Conservation (phyloP, 2,888 invertebrate genomes). For the Lasioglossum pauxillum region DNA sequence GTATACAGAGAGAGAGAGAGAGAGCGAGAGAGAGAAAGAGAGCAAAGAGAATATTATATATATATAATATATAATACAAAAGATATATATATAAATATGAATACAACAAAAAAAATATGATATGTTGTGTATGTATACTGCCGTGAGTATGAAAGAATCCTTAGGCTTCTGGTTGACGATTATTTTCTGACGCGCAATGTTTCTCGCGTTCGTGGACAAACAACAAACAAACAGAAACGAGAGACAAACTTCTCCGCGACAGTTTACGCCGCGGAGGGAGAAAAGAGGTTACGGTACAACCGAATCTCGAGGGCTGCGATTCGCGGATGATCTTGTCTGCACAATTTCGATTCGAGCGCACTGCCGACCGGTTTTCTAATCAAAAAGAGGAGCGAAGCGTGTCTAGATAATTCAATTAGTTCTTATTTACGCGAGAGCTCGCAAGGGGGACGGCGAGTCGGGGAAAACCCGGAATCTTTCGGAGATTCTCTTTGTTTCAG, state of each 20-base stretch:
- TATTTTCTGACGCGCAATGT: constrained; percentile 20
- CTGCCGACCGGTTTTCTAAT: constrained; percentile 51
- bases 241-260: background rate
- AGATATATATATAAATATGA: constrained; percentile 57
- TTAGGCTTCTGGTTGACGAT: constrained; percentile 64
- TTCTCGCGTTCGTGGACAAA: constrained; percentile 7
- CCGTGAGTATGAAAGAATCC: constrained; percentile 56
- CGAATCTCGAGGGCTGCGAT: background rate
- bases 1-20: constrained; percentile 62
- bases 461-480: background rate
- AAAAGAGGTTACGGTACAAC: background rate
- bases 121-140: constrained; percentile 68
- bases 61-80: constrained; percentile 56
- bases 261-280: background rate
- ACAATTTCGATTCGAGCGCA: constrained; percentile 32
- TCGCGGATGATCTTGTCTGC: constrained; percentile 3
- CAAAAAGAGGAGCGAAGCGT: constrained; percentile 27
- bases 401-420: background rate
- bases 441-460: background rate
- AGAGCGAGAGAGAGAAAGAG: background rate
- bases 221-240: background rate
- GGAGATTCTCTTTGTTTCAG: constrained; percentile 29
- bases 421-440: constrained; percentile 8
- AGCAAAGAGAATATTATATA: constrained; percentile 59
- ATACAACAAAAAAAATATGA: constrained; percentile 56